Evolutionary conservation across 2,797 vertebrate species (phyloP).

Genomic region (Lepus townsendii): DNA sequence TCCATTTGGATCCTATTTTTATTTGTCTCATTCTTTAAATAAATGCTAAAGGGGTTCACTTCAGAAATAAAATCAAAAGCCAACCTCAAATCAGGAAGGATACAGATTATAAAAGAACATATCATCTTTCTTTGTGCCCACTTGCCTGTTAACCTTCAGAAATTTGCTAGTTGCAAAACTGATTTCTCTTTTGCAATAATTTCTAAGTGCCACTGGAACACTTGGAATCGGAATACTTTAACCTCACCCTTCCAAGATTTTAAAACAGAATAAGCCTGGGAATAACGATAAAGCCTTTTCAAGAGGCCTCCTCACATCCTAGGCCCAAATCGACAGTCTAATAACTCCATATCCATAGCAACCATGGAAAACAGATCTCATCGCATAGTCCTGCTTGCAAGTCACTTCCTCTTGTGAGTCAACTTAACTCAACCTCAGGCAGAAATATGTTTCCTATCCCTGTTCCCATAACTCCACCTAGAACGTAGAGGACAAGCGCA

Average conservation of each 20-base stretch:
- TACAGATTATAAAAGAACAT: neutral
- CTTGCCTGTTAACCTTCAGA: neutral
- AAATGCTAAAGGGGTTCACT: conserved; percentile 39
- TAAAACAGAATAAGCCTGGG: neutral
- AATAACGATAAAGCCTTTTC: neutral
- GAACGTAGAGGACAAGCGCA: neutral
- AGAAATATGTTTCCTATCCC: conserved; percentile 30
- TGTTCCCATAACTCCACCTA: neutral
- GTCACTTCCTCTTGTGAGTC: conserved; percentile 21
- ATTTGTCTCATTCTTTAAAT: conserved; percentile 58
- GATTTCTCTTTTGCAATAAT: conserved; percentile 44
- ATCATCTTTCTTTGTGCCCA: neutral
- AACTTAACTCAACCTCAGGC: neutral
- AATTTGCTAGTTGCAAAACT: conserved; percentile 39
- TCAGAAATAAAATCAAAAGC: conserved; percentile 56
- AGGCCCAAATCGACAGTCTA: neutral
- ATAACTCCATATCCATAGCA: conserved; percentile 5
- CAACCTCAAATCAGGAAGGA: conserved; percentile 45
- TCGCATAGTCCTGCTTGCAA: neutral
- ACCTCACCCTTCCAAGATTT: conserved; percentile 1
- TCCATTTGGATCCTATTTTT: conserved; percentile 10
- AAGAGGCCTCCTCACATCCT: neutral
- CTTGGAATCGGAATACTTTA: neutral
- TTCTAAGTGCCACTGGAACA: conserved; percentile 45
- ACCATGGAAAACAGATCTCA: neutral